Percentiles rank a stretch among this genome's conserved stretches.
Evolutionary conservation across 1,140 invertebrate genomes (phyloP).

Genomic region (Zaprionus gabonicus): DNA sequence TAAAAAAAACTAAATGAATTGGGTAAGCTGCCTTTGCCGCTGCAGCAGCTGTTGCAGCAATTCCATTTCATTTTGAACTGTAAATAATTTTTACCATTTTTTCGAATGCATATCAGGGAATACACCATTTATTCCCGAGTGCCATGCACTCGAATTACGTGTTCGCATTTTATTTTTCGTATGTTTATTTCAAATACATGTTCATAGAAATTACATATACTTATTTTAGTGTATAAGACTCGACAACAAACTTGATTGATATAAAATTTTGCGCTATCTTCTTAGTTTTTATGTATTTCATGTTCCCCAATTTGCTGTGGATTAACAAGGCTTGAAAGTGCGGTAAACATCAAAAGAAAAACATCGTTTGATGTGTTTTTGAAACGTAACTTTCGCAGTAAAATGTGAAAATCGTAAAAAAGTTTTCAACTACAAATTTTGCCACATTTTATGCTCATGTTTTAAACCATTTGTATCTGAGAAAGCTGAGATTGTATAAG

Average conservation of each 20-base stretch:
- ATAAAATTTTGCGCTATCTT: background rate
- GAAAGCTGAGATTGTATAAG: background rate
- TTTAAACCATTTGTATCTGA: background rate
- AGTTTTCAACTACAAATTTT: background rate
- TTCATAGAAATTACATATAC: background rate
- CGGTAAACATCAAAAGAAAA: background rate
- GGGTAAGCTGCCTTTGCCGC: background rate
- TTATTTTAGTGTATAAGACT: background rate
- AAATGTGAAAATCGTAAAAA: background rate
- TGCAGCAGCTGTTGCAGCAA: constrained; percentile 15
- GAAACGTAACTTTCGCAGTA: background rate
- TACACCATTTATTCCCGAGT: constrained; percentile 18
- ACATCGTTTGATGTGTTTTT: background rate
- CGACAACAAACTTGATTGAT: background rate
- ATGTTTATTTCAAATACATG: background rate
- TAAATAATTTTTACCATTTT: constrained; percentile 13
- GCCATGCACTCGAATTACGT: constrained; percentile 11
- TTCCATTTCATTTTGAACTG: constrained; percentile 30
- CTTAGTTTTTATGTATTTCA: background rate
- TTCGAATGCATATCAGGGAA: background rate
- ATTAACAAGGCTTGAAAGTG: background rate
- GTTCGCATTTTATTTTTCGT: constrained; percentile 6
- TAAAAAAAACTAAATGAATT: constrained; percentile 49
- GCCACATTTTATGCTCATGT: background rate
- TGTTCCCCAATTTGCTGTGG: background rate